These are phyloP conservation scores for Rattus rattus DNA, from an alignment of 2,113 vertebrate genomes.

Conservation along the genomic window DNA sequence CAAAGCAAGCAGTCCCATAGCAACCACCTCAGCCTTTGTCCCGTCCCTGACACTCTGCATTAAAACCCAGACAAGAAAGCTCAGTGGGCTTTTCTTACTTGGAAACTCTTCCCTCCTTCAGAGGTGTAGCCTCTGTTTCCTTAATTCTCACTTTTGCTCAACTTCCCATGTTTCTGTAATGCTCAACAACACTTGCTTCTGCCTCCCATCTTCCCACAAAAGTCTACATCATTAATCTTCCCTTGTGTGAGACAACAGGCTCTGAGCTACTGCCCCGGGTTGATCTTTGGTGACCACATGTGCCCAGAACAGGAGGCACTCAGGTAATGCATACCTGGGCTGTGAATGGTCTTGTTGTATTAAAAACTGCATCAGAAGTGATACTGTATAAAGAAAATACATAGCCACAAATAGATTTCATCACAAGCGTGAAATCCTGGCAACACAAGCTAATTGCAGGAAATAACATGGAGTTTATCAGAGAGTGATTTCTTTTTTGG, in stretches of 20 bases:
- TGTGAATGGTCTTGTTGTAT: not conserved
- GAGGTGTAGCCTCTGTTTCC: not conserved
- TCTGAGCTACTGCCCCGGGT: not conserved
- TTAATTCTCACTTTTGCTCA: not conserved
- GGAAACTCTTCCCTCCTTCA: not conserved
- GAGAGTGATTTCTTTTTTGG: not conserved
- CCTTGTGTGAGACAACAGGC: not conserved
- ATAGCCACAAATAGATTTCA: not conserved
- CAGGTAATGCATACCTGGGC: not conserved
- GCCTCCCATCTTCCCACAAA: not conserved
- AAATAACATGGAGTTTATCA: not conserved
- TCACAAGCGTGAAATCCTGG: not conserved
- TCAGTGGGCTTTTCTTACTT: not conserved
- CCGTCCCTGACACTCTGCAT: not conserved
- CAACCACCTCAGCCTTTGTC: not conserved
- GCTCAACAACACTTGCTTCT: not conserved
- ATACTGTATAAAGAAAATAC: constrained; percentile 5
- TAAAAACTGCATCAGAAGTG: not conserved
- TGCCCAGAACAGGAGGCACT: not conserved
- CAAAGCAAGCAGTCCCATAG: not conserved
- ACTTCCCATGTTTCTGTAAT: not conserved
- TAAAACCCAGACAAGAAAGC: not conserved
- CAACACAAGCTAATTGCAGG: not conserved
- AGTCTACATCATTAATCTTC: not conserved
- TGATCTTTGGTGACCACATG: not conserved